phyloP scores from a whole-genome alignment of 2,888 invertebrate species.

The Argyra leucocephala region DNA sequence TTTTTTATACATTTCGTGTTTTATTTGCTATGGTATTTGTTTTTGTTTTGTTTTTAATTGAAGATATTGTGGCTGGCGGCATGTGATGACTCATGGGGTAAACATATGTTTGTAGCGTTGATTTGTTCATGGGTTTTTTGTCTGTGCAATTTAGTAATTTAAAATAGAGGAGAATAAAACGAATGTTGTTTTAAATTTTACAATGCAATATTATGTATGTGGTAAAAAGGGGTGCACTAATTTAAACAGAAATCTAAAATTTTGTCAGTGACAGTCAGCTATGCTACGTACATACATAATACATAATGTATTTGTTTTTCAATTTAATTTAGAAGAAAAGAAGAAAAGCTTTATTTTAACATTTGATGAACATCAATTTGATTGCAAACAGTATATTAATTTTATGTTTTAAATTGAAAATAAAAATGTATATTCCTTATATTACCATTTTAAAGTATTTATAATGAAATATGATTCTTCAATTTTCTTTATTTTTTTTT shows the following conservation, averaged over 20 bases:
- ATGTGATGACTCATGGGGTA: conserved; percentile 4
- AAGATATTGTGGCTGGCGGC: conserved; percentile 3
- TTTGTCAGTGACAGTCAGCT: background rate
- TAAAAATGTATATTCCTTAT: too few species aligned
- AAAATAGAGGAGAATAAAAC: background rate
- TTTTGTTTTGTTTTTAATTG: background rate
- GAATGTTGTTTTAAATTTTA: background rate
- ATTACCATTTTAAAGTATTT: too few species aligned
- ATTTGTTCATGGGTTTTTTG: background rate
- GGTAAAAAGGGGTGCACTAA: background rate
- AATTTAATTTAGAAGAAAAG: background rate
- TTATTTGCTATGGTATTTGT: background rate
- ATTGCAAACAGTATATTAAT: too few species aligned
- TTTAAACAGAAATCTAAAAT: background rate
- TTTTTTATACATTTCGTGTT: background rate
- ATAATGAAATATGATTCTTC: too few species aligned
- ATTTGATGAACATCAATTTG: too few species aligned
- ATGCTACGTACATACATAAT: too few species aligned
- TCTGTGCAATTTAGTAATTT: background rate
- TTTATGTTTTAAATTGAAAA: too few species aligned
- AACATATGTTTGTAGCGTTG: conserved; percentile 3
- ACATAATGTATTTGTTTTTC: background rate
- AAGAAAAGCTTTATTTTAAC: too few species aligned
- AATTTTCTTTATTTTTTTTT: too few species aligned
- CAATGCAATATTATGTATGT: background rate